Evolutionary conservation across 2,888 invertebrate genomes (phyloP).

Genomic region (Tetrapedia diversipes): DNA sequence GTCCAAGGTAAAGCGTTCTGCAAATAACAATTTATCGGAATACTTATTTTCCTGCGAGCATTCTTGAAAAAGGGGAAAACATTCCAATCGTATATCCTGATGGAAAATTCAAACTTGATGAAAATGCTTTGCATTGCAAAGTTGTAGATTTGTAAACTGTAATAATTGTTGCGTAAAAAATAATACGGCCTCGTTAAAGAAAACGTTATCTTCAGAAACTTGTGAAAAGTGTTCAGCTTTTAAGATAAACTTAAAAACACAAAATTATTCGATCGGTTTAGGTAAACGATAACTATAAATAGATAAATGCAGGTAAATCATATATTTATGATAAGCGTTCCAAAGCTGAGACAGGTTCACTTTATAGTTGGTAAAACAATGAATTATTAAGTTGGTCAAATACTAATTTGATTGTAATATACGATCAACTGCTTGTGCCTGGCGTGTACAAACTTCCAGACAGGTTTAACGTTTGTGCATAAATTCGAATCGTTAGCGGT

Average conservation of each 20-base stretch:
- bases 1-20: not conserved
- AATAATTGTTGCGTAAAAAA: too few species aligned
- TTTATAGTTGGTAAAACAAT: slow-evolving; percentile 34
- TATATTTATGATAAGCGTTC: not conserved
- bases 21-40: slow-evolving; percentile 8
- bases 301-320: too few species aligned
- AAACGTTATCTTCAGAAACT: too few species aligned
- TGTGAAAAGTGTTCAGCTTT: too few species aligned
- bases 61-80: not conserved
- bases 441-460: slow-evolving; percentile 49
- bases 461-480: slow-evolving; percentile 44
- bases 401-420: slow-evolving; percentile 41
- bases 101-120: not conserved
- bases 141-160: too few species aligned
- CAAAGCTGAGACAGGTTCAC: not conserved
- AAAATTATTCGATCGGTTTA: too few species aligned
- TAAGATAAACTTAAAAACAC: too few species aligned
- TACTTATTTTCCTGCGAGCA: not conserved
- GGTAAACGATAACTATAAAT: too few species aligned
- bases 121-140: not conserved
- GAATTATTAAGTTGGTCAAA: slow-evolving; percentile 45
- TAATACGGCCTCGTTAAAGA: too few species aligned
- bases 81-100: not conserved
- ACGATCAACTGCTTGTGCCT: slow-evolving; percentile 44
- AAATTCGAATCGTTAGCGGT: slow-evolving; percentile 62